A percentile compares a stretch with the other conserved stretches of the same genome.
phyloP scores from a whole-genome alignment of 2,797 vertebrate genomes.

The Crocodylus rhombifer region DNA sequence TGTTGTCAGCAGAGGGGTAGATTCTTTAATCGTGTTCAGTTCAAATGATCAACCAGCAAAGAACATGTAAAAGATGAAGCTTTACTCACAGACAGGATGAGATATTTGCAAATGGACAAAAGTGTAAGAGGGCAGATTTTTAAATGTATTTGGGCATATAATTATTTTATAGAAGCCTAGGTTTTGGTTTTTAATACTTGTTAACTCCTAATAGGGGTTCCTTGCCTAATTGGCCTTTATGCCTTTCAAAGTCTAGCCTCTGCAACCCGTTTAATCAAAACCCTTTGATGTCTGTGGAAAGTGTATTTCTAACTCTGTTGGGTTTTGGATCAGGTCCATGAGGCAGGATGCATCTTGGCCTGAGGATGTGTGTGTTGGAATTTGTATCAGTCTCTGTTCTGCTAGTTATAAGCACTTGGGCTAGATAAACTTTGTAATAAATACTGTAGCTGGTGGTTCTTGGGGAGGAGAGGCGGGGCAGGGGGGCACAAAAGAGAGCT shows the following conservation, averaged over 20 bases:
- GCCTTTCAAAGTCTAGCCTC: too few relatives aligned
- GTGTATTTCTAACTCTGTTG: too few relatives aligned
- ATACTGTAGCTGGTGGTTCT: not conserved
- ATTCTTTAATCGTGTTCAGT: not conserved
- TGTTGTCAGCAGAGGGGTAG: not conserved
- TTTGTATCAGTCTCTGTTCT: not conserved
- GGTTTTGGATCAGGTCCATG: not conserved
- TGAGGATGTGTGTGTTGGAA: fast-evolving
- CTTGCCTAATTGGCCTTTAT: too few relatives aligned
- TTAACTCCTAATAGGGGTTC: too few relatives aligned
- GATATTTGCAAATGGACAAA: not conserved
- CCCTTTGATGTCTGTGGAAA: too few relatives aligned
- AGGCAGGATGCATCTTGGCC: not conserved
- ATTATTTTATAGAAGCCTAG: too few relatives aligned
- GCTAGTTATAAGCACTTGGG: fast-evolving
- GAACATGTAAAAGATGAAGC: fast-evolving
- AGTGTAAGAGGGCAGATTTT: not conserved
- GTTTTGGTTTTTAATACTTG: too few relatives aligned
- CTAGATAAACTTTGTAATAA: fast-evolving
- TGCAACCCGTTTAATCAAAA: too few relatives aligned
- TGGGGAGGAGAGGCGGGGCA: fast-evolving
- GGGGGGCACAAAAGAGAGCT: fast-evolving
- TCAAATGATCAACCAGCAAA: not conserved
- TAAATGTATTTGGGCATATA: too few relatives aligned
- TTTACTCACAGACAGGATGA: not conserved